Conservation (phyloP, 2,888 invertebrate species). For the Perizoma affinitatum region DNA sequence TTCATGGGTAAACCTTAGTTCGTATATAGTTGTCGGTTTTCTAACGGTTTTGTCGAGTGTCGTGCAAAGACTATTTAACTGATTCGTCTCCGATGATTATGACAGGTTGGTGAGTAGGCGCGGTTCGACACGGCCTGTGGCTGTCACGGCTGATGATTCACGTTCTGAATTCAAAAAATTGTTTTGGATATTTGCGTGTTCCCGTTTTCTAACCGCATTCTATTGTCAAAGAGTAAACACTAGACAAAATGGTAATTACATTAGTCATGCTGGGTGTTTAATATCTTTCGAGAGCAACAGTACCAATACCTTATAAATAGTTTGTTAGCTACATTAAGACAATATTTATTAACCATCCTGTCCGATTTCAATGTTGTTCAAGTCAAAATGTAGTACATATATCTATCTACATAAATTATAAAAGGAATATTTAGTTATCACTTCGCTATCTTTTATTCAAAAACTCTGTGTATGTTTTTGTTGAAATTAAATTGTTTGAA, state of each 20-base stretch:
- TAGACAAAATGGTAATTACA: slow-evolving; percentile 2
- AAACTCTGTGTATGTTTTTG: slow-evolving; percentile 5
- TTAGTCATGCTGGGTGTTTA: neutral
- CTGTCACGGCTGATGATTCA: slow-evolving; percentile 60
- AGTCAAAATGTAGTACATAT: neutral
- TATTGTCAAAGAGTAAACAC: slow-evolving; percentile 10
- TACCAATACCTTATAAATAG: neutral
- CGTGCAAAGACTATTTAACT: slow-evolving; percentile 71
- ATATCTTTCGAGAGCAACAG: no score
- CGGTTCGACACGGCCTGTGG: slow-evolving; percentile 65
- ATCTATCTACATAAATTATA: neutral
- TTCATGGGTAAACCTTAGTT: slow-evolving; percentile 48
- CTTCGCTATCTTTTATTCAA: slow-evolving; percentile 9
- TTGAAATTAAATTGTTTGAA: slow-evolving; percentile 20
- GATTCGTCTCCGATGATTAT: slow-evolving; percentile 68
- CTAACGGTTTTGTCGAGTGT: slow-evolving; percentile 66
- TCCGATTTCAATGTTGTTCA: slow-evolving; percentile 4
- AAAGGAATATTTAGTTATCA: neutral
- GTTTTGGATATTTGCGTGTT: slow-evolving; percentile 47
- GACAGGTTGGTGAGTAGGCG: slow-evolving; percentile 62
- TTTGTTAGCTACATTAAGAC: neutral
- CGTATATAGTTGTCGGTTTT: slow-evolving; percentile 44
- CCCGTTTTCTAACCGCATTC: slow-evolving; percentile 14
- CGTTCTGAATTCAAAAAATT: slow-evolving; percentile 48
- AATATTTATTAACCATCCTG: slow-evolving; percentile 3